These are phyloP conservation scores for Cybosia mesomella DNA, from an alignment of 2,888 invertebrate species.

Conservation along the genomic window DNA sequence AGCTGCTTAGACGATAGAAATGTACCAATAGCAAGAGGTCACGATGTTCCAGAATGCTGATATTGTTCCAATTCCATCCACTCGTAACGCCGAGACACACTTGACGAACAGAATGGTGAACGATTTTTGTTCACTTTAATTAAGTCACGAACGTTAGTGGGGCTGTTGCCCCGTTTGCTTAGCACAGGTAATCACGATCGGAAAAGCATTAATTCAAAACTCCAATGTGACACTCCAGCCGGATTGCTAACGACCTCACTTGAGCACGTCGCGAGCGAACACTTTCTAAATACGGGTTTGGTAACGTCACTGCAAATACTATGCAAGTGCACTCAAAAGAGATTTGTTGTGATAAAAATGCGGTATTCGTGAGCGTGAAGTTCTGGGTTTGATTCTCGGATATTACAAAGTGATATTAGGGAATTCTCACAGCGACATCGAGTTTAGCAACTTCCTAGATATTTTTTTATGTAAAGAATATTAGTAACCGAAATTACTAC, in stretches of 20 bases:
- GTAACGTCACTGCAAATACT: conserved; percentile 13
- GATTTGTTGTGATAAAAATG: conserved; percentile 14
- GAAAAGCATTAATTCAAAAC: conserved; percentile 77
- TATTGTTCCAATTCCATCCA: conserved; percentile 49
- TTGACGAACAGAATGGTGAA: conserved; percentile 61
- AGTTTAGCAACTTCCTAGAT: too few relatives aligned
- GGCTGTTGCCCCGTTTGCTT: conserved; percentile 63
- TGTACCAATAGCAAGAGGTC: conserved; percentile 17
- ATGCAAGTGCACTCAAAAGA: not conserved
- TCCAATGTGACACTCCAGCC: conserved; percentile 62
- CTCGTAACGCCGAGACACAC: conserved; percentile 50
- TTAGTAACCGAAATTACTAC: too few relatives aligned
- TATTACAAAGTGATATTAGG: not conserved
- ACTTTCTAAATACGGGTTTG: conserved; percentile 51
- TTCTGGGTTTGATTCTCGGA: not conserved
- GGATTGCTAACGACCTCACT: conserved; percentile 69
- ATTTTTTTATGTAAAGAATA: too few relatives aligned
- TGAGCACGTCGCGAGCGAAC: conserved; percentile 70
- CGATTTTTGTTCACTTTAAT: conserved; percentile 70
- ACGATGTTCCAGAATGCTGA: conserved; percentile 29
- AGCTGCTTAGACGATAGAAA: not conserved
- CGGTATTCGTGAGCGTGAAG: not conserved
- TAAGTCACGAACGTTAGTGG: conserved; percentile 73
- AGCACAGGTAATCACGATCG: conserved; percentile 74
- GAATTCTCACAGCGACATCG: not conserved